phyloP scores from a whole-genome alignment of 2,797 vertebrate species.

The Euthynnus affinis region DNA sequence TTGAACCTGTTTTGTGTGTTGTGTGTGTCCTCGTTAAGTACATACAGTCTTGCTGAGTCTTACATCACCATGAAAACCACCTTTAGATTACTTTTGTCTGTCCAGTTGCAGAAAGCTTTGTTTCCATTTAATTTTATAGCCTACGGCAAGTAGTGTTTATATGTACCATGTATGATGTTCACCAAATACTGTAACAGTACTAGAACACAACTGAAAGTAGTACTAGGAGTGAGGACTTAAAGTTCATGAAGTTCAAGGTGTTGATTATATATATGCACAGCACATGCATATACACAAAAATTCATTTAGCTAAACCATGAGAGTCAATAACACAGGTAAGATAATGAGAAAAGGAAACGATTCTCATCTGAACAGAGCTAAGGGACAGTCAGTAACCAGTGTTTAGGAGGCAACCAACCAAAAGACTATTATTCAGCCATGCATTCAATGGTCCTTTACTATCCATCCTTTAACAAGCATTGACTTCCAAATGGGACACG shows the following conservation, averaged over 20 bases:
- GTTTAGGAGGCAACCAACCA: constrained; percentile 63
- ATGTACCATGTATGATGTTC: not conserved
- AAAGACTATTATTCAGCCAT: constrained; percentile 59
- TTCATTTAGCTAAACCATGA: constrained; percentile 10
- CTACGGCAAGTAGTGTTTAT: not conserved
- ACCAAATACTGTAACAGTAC: not conserved
- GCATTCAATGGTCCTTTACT: constrained; percentile 61
- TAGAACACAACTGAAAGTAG: not conserved
- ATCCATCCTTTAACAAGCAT: constrained; percentile 74
- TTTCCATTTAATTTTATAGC: not conserved
- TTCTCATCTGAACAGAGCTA: constrained; percentile 23
- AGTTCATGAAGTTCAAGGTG: not conserved
- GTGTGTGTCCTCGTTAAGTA: not conserved
- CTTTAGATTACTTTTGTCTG: not conserved
- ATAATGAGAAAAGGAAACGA: constrained; percentile 19
- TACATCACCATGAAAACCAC: not conserved
- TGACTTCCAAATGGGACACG: constrained; percentile 76
- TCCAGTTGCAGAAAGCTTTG: not conserved
- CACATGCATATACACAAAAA: constrained; percentile 6
- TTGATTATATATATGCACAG: constrained; percentile 11
- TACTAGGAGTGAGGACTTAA: not conserved
- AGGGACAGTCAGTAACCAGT: constrained; percentile 45
- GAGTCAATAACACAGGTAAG: constrained; percentile 14
- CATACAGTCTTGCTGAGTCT: not conserved
- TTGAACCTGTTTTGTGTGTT: not conserved